phyloP scores from a whole-genome alignment of 2,888 invertebrate species.

The Standfussiana lucernea region DNA sequence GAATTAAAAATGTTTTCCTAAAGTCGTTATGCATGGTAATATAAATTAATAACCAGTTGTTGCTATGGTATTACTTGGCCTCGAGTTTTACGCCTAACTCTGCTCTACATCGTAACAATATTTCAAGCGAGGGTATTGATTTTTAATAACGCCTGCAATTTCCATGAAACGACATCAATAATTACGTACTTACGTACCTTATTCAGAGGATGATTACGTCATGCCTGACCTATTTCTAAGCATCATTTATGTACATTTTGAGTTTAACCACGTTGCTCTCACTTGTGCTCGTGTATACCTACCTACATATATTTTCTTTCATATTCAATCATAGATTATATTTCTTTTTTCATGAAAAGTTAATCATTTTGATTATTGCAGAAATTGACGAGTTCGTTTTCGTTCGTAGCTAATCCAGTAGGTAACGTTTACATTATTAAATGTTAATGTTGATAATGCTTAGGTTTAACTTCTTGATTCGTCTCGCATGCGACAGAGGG shows the following conservation, averaged over 20 bases:
- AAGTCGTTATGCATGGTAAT: slow-evolving; percentile 5
- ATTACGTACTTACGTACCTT: slow-evolving; percentile 37
- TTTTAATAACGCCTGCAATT: slow-evolving; percentile 68
- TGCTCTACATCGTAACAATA: slow-evolving; percentile 18
- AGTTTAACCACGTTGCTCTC: slow-evolving; percentile 17
- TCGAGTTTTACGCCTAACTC: background rate
- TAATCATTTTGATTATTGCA: slow-evolving; percentile 36
- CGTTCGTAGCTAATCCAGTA: slow-evolving; percentile 43
- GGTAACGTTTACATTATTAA: slow-evolving; percentile 31
- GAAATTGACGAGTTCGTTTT: slow-evolving; percentile 35
- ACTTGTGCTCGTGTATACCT: background rate
- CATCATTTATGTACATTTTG: slow-evolving; percentile 38
- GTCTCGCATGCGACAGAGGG: slow-evolving; percentile 15
- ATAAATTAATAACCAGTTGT: slow-evolving; percentile 21
- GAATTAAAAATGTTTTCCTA: background rate
- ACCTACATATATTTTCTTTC: background rate
- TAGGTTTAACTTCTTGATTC: slow-evolving; percentile 30
- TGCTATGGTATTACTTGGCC: slow-evolving; percentile 23
- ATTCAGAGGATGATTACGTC: slow-evolving; percentile 58
- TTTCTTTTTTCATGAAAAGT: slow-evolving; percentile 19
- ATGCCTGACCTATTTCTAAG: slow-evolving; percentile 65
- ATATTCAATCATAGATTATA: background rate
- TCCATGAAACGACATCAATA: slow-evolving; percentile 57
- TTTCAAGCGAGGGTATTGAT: slow-evolving; percentile 62
- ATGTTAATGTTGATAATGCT: slow-evolving; percentile 38